Percentiles rank a stretch among this genome's conserved stretches.
These are phyloP conservation scores for Rhinatrema bivittatum DNA, from an alignment of 2,797 vertebrate species.

Conservation along the genomic window DNA sequence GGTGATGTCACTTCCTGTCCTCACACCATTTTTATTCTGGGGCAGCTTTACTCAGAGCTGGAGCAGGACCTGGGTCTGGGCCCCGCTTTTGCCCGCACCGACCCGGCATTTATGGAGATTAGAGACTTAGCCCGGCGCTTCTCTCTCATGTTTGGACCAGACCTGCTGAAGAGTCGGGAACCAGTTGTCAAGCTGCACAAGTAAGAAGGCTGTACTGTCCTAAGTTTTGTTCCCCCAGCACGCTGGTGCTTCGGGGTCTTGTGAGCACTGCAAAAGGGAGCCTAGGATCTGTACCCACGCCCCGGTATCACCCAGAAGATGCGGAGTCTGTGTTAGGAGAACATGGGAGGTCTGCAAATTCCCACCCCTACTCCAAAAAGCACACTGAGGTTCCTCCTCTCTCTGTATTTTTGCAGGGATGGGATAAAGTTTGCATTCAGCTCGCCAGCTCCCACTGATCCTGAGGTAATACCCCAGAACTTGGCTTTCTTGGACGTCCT, in stretches of 20 bases:
- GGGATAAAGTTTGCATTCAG: constrained; percentile 73
- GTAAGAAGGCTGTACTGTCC: constrained; percentile 42
- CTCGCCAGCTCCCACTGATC: constrained; percentile 18
- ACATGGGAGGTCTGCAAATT: background rate
- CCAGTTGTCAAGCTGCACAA: constrained; percentile 68
- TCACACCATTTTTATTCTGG: too few species aligned
- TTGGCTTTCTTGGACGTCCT: constrained; percentile 76
- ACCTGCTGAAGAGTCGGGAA: constrained; percentile 61
- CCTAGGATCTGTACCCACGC: background rate
- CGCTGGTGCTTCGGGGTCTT: background rate
- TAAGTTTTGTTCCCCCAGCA: background rate
- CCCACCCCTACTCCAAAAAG: too few species aligned
- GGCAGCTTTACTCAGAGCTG: background rate
- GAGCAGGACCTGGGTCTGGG: background rate
- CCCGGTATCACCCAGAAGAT: background rate
- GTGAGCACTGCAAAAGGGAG: background rate
- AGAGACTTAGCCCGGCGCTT: constrained; percentile 73
- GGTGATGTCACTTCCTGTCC: too few species aligned
- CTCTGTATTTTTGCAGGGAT: constrained; percentile 48
- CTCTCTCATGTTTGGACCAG: constrained; percentile 72
- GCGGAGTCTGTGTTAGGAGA: background rate
- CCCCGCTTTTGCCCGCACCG: background rate
- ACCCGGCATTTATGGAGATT: constrained; percentile 58
- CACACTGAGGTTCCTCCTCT: background rate
- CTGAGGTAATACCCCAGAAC: constrained; percentile 45